Base-by-base conservation (phyloP, 30 jellyfish, hydroid and myxozoan genomes). In the Aurelia sp. region DNA sequence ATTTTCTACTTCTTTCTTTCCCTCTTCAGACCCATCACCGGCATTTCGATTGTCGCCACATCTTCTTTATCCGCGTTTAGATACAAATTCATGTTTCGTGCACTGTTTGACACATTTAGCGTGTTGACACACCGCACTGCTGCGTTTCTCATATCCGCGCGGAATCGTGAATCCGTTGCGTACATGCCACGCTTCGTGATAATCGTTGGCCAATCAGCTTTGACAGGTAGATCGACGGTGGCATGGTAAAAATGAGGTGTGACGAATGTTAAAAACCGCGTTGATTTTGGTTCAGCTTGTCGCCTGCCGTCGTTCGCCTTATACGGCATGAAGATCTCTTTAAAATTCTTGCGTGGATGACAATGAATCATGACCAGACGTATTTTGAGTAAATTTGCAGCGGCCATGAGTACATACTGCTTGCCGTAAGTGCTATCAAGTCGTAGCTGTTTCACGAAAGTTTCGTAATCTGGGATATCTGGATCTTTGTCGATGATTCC, bases 191-290 rank as follows among this genome's bases (percentile, higher is more conserved):
- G 93, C 62, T 86, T 85, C 3, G 93, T 84, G 20, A 91, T 17
- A 31, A 91, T 91, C 13, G 95, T 76, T 10, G 98, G 98, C 98
- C 98, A 91, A 51, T 91, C 98, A 12, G 98, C 83, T 70, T 72
- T 73, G 37, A 91, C 86, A 16, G 96, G 96, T 44, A 80, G 72
- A 85, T 91, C 96, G 2, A 71, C 79, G 48, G 98, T 91, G 6
- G 88, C 90, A 51, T 91, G 96, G 71, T 84, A 91, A 65, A 83
- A 91, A 63, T 91, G 98, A 18, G 98, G 98, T 17, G 72, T 86
- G 21, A 85, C 71, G 85, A 84, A 91, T 37, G 98, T 91, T 47
- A 91, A 92, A 55, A 91, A 91, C 3, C 92, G 91, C 40, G 96
- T 84, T 6, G 82, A 18, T 13, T 30, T 68, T 59, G 72, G 73